Evolutionary conservation across 2,797 vertebrate species (phyloP), one percentile per base, ranked within the genome.

Genomic region (Sandelia bainsii): DNA sequence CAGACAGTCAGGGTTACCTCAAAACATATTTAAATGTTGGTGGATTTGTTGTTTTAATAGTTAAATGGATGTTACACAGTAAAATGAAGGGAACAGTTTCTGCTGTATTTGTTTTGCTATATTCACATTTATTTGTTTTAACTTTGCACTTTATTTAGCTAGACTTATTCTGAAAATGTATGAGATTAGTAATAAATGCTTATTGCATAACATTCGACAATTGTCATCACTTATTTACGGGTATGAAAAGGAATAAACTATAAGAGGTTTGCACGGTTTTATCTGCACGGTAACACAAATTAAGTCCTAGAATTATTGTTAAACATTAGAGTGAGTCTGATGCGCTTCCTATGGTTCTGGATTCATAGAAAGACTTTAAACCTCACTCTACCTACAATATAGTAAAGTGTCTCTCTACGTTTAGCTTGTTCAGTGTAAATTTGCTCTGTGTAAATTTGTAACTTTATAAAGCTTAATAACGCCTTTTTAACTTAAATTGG

Each of bases 111-210:
- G 2, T 4, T 1, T 42, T 20, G 2, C 6, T 63, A 27, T 25
- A 48, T 48, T 45, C 17, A 6, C 20, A 7, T 32, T 0, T 63
- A 39, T 61, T 2, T 9, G 4, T 59, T 58, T 17, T 17, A 0
- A 54, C 12, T 69, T 16, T 12, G 34, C n/a, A n/a, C 60, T 68
- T 64, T 49, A 8, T 50, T 69, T 7, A 66, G 13, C 27, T 5
- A 46, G 8, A 8, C n/a, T 39, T 44, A 42, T n/a, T 22, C 19
- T 66, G n/a, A 64, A 54, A 45, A 51, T 53, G 4, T 25, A 62
- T 20, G 13, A 54, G 34, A 70, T 80, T n/a, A 44, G 44, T 50
- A 81, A 85, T 79, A 82, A 88, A 83, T 45, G 2, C 0, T 25
- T 3, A 46, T 53, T 72, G 2, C 69, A 44, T 25, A 25, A 25